Base-by-base conservation (phyloP, 1,140 invertebrate species). In the Halictus rubicundus region DNA sequence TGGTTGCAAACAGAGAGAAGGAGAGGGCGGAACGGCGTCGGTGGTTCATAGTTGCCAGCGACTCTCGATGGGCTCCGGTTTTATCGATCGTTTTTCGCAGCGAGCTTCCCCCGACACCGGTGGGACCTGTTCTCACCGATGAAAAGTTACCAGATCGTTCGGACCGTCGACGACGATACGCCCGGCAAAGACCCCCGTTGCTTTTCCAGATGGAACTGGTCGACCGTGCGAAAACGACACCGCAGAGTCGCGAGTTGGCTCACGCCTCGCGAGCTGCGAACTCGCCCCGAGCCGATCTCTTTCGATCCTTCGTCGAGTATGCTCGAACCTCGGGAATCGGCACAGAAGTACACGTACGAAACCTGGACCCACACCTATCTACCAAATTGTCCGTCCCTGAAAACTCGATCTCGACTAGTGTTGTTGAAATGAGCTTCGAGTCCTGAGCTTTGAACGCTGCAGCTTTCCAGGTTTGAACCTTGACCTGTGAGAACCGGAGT, bases 71-170 rank as follows among this genome's bases (percentile, higher is more conserved):
- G 68, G 54, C 80, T 84, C 68, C 71, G 72, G 71, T 86, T 86
- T 86, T 85, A 82, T 83, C 77, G 81, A 83, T 87, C 73, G 68
- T 86, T 70, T 69, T 77, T 37, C 77, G 68, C 21, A 63, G 39
- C 60, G 57, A 64, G 54, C 25, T 21, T 25, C 71, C 70, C 46
- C 59, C 64, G 64, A 32, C 83, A 81, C 78, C 64, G 73, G 83
- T 68, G 82, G 66, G 83, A 85, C 83, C 78, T 85, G 83, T 85
- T 85, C 70, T 49, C 73, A 71, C 59, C 78, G 82, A 81, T 85
- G 82, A 84, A 85, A 84, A 84, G 83, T 85, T 84, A 84, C 73
- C 78, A 61, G 82, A 84, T 81, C 82, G 83, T 76, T 72, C 49
- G 68, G 54, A n/a, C n/a, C 37, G 65, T 27, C 66, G 63, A 68